phyloP scores from a whole-genome alignment of 2,888 invertebrate species.

The Tiliacea aurago region DNA sequence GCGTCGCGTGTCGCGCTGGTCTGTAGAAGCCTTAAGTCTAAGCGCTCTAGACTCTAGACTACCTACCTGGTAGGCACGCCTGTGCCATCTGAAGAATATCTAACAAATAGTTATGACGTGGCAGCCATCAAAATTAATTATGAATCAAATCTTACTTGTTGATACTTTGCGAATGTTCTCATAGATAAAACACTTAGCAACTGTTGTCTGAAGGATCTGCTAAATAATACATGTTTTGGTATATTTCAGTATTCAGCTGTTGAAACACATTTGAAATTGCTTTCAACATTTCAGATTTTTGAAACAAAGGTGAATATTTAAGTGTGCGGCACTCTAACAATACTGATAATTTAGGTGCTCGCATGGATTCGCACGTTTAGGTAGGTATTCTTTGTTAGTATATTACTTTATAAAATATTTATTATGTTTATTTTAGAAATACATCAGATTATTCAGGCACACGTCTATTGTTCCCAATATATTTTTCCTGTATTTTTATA shows the following conservation, averaged over 20 bases:
- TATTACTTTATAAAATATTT: slow-evolving; percentile 8
- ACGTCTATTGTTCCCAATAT: slow-evolving; percentile 1
- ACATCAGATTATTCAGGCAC: slow-evolving; percentile 1
- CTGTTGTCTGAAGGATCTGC: slow-evolving; percentile 35
- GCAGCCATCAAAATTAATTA: slow-evolving; percentile 54
- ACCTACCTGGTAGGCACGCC: neutral
- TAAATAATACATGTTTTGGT: slow-evolving; percentile 35
- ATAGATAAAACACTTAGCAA: slow-evolving; percentile 24
- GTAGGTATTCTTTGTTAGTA: slow-evolving; percentile 17
- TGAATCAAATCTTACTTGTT: slow-evolving; percentile 59
- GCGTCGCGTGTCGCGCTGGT: no score
- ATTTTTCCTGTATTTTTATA: neutral
- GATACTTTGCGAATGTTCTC: slow-evolving; percentile 44
- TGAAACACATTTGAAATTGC: slow-evolving; percentile 17
- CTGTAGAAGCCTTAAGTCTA: no score
- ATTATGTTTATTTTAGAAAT: slow-evolving; percentile 22
- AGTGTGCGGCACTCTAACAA: slow-evolving; percentile 15
- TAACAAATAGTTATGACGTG: slow-evolving; percentile 19
- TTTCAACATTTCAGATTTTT: slow-evolving; percentile 36
- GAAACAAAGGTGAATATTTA: slow-evolving; percentile 27
- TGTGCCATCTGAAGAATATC: slow-evolving; percentile 13
- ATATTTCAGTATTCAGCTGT: slow-evolving; percentile 12
- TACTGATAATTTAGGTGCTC: slow-evolving; percentile 16
- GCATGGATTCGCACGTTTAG: neutral
- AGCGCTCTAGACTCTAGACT: neutral